Evolutionary conservation across 2,888 invertebrate species (phyloP).

Genomic region (Synanthedon vespiformis): DNA sequence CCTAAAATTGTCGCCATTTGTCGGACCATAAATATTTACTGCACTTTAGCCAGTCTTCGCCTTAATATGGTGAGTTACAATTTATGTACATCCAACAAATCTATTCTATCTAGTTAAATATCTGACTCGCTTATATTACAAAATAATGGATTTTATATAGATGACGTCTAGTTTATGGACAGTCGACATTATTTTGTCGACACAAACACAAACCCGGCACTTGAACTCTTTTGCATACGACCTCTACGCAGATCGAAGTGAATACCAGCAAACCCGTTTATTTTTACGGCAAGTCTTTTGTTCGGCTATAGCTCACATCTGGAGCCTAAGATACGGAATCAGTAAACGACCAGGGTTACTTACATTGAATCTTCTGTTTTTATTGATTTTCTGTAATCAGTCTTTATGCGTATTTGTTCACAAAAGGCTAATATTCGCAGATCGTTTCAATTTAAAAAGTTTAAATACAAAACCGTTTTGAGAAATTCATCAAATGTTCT

Average conservation of each 20-base stretch:
- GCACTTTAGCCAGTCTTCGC: no score
- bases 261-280: slow-evolving; percentile 9
- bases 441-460: no score
- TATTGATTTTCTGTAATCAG: neutral
- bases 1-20: no score
- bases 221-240: neutral
- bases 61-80: no score
- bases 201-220: neutral
- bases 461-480: no score
- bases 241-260: neutral
- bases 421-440: no score
- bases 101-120: no score
- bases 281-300: slow-evolving; percentile 22
- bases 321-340: slow-evolving; percentile 8
- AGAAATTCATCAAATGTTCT: no score
- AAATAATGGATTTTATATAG: no score
- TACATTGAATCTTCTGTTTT: neutral
- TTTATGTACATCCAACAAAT: no score
- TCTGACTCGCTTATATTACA: no score
- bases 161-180: neutral
- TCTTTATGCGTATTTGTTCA: neutral
- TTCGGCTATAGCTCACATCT: slow-evolving; percentile 18
- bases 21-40: no score
- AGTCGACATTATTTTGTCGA: neutral
- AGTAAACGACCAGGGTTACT: neutral